Evolutionary conservation across 2,113 vertebrate species (phyloP).

Genomic region (Anseranas semipalmata): DNA sequence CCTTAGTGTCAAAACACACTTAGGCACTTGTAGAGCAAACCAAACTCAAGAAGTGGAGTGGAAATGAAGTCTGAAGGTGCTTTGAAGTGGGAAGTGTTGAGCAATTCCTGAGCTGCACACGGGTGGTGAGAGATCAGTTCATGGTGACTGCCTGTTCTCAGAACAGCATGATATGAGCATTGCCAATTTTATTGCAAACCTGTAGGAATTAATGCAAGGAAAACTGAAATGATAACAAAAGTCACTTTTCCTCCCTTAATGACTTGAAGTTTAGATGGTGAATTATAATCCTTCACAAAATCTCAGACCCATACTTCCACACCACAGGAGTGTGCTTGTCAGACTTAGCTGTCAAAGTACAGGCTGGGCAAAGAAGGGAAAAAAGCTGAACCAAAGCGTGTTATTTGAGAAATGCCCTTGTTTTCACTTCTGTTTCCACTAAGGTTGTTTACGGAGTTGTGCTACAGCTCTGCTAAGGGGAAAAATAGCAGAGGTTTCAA

Average conservation of each 20-base stretch:
- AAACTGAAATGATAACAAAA: slow-evolving; percentile 28
- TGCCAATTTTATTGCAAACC: slow-evolving; percentile 13
- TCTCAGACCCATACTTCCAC: not conserved
- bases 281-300: slow-evolving; percentile 16
- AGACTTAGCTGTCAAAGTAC: slow-evolving; percentile 20
- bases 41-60: not conserved
- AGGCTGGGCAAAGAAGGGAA: not conserved
- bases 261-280: not conserved
- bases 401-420: not conserved
- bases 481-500: slow-evolving; percentile 33
- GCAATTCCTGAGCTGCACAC: not conserved
- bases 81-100: slow-evolving; percentile 41
- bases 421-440: not conserved
- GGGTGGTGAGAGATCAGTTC: slow-evolving; percentile 28
- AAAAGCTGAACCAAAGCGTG: not conserved
- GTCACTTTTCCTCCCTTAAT: not conserved
- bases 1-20: not conserved
- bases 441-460: not conserved
- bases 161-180: slow-evolving; percentile 1
- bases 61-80: slow-evolving; percentile 40
- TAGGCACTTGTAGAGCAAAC: not conserved
- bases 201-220: slow-evolving; percentile 12
- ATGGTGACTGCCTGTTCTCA: not conserved
- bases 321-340: not conserved
- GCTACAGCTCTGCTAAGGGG: not conserved